Conservation (phyloP, 37 sponge, comb jelly and placozoan genomes). For the Bolinopsis microptera region DNA sequence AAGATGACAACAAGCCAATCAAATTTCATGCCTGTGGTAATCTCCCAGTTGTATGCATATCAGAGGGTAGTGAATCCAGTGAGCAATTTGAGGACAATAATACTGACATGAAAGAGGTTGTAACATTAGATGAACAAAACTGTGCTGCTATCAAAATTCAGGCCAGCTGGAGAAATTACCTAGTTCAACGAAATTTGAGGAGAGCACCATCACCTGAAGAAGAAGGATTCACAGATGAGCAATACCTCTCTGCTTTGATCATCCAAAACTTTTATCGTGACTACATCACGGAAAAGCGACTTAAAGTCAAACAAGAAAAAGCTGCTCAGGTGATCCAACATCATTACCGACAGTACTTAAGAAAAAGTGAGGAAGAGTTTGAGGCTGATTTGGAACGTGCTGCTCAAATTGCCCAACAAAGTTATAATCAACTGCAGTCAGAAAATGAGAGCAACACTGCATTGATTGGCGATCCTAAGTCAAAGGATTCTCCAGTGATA, state of each 20-base stretch:
- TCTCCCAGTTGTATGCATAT: not conserved
- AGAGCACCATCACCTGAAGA: not conserved
- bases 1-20: not conserved
- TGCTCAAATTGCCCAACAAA: not conserved
- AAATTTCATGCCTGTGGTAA: not conserved
- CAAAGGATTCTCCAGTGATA: not conserved
- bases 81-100: not conserved
- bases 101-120: not conserved
- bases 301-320: not conserved
- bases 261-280: not conserved
- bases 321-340: conserved; percentile 20
- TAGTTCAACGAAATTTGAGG: not conserved
- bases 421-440: not conserved
- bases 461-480: not conserved
- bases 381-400: not conserved
- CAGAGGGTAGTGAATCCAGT: not conserved
- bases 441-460: too few species aligned
- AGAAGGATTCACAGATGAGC: not conserved
- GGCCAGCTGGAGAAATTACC: not conserved
- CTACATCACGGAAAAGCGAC: not conserved
- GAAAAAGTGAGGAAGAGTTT: conserved; percentile 34
- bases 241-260: not conserved
- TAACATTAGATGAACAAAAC: not conserved
- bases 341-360: conserved; percentile 1
- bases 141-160: not conserved